Percentiles rank a stretch among this genome's conserved stretches.
These are phyloP conservation scores for Pardosa pseudoannulata DNA, from an alignment of 2,888 invertebrate genomes.

Conservation along the genomic window DNA sequence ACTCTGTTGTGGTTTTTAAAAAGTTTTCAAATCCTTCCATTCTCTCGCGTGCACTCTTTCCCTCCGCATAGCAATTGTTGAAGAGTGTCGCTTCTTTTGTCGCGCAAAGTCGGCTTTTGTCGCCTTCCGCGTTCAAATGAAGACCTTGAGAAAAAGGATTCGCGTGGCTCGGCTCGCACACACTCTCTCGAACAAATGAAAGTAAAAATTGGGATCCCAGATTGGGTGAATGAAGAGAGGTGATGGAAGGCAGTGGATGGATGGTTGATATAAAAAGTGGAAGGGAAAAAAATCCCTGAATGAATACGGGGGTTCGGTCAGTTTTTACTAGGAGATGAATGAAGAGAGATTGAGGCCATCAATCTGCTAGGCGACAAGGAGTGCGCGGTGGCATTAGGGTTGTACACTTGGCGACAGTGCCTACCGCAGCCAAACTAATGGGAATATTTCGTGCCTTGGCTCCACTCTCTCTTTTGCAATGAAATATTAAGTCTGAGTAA, in stretches of 20 bases:
- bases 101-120: slow-evolving; percentile 38
- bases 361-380: slow-evolving; percentile 47
- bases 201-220: slow-evolving; percentile 27
- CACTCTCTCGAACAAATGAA: slow-evolving; percentile 8
- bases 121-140: slow-evolving; percentile 34
- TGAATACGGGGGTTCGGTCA: slow-evolving; percentile 49
- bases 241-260: neutral
- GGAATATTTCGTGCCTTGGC: no score
- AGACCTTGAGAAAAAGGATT: slow-evolving; percentile 51
- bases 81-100: slow-evolving; percentile 36
- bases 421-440: no score
- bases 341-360: slow-evolving; percentile 40
- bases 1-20: slow-evolving; percentile 33
- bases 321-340: slow-evolving; percentile 48
- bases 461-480: no score
- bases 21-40: slow-evolving; percentile 32
- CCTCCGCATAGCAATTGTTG: slow-evolving; percentile 36
- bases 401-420: slow-evolving; percentile 20
- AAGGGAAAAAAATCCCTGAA: slow-evolving; percentile 15
- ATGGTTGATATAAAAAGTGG: neutral
- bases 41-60: slow-evolving; percentile 9
- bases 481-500: no score
- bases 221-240: slow-evolving; percentile 7
- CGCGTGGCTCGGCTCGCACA: slow-evolving; percentile 46
- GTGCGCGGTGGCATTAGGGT: slow-evolving; percentile 18